Percentiles rank a stretch among this genome's conserved stretches.
These are phyloP conservation scores for Heliconius cydno DNA, from an alignment of 2,888 invertebrate species.

Conservation along the genomic window DNA sequence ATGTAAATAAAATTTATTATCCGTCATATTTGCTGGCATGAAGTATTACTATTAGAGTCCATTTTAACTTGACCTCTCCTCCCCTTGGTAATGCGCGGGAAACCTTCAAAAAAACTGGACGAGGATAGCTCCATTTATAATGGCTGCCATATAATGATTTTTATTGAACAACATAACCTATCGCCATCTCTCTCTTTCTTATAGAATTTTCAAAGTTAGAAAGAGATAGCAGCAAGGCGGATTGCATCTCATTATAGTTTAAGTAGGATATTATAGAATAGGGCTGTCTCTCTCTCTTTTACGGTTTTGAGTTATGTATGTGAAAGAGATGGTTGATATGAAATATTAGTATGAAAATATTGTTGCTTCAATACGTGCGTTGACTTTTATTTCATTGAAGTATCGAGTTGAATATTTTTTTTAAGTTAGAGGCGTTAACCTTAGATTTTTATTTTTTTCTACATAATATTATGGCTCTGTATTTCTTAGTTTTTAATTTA, in stretches of 20 bases:
- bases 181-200: constrained; percentile 51
- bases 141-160: constrained; percentile 36
- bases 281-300: constrained; percentile 58
- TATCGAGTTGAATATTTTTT: constrained; percentile 39
- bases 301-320: constrained; percentile 33
- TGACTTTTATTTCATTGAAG: constrained; percentile 44
- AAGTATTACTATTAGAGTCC: constrained; percentile 57
- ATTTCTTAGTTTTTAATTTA: constrained; percentile 9
- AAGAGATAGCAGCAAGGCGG: constrained; percentile 59
- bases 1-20: constrained; percentile 64
- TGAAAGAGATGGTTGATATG: constrained; percentile 52
- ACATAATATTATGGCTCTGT: constrained; percentile 4
- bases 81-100: constrained; percentile 48
- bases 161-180: constrained; percentile 43
- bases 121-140: constrained; percentile 50
- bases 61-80: constrained; percentile 51
- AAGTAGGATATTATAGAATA: constrained; percentile 51
- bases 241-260: constrained; percentile 71
- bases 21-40: constrained; percentile 61
- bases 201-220: constrained; percentile 49
- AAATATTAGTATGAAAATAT: constrained; percentile 63
- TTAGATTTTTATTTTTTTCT: constrained; percentile 20
- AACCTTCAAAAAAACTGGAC: constrained; percentile 46
- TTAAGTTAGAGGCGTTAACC: constrained; percentile 30
- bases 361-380: constrained; percentile 46